These are phyloP conservation scores for Elaphurus davidianus DNA, from an alignment of 2,113 vertebrate genomes.

Conservation along the genomic window DNA sequence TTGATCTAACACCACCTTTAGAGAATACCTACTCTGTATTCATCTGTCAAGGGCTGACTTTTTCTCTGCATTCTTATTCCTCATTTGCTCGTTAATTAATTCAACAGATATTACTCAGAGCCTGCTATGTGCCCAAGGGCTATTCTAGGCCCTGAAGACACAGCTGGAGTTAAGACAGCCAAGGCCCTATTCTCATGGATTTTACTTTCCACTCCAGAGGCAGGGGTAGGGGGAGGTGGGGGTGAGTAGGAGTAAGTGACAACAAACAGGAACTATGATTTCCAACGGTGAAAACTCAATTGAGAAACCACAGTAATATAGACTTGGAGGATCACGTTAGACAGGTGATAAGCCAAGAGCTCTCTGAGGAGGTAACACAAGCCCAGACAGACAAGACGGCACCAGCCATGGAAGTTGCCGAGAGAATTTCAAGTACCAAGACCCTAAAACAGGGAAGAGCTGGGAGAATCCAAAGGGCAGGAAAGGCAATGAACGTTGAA, in stretches of 20 bases:
- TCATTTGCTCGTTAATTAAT: neutral
- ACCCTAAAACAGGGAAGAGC: neutral
- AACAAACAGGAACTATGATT: neutral
- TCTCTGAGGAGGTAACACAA: neutral
- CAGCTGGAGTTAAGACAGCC: neutral
- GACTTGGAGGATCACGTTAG: neutral
- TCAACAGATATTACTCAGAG: neutral
- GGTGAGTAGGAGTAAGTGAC: neutral
- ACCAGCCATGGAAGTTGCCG: neutral
- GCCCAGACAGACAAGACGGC: neutral
- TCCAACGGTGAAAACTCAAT: neutral
- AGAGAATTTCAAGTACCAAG: neutral
- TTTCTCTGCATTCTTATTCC: neutral
- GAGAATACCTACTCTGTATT: neutral
- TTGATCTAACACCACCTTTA: neutral
- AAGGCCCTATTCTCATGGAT: neutral
- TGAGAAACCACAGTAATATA: neutral
- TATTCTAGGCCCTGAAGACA: neutral
- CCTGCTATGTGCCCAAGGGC: neutral
- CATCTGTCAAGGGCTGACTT: neutral
- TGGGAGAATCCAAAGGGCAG: neutral
- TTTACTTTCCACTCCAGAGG: neutral
- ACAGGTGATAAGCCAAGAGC: neutral
- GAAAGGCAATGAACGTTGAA: neutral
- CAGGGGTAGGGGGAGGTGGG: neutral